Evolutionary conservation across 2,888 invertebrate species (phyloP).

Genomic region (Odontocerum albicorne): DNA sequence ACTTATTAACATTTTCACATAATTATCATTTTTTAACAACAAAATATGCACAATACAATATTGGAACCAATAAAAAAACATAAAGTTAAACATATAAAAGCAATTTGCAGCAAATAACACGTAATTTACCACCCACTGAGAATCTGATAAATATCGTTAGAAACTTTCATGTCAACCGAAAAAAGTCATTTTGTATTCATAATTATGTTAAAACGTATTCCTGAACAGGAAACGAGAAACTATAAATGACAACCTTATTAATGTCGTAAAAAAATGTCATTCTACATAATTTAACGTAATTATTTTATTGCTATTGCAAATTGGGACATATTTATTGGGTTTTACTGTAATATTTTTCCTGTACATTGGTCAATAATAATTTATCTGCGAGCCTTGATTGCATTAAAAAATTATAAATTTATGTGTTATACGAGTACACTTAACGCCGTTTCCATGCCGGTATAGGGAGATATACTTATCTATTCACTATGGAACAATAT

Average conservation of each 20-base stretch:
- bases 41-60: slow-evolving; percentile 10
- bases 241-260: slow-evolving; percentile 29
- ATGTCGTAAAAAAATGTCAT: slow-evolving; percentile 32
- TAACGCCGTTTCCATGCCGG: too few relatives aligned
- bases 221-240: slow-evolving; percentile 23
- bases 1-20: too few relatives aligned
- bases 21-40: too few relatives aligned
- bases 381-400: too few relatives aligned
- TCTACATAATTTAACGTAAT: slow-evolving; percentile 25
- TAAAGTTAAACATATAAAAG: slow-evolving; percentile 12
- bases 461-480: too few relatives aligned
- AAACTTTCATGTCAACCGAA: slow-evolving; percentile 19
- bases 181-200: slow-evolving; percentile 8
- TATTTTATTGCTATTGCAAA: slow-evolving; percentile 31
- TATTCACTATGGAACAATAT: too few relatives aligned
- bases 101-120: neutral
- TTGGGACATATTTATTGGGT: slow-evolving; percentile 35
- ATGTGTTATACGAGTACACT: too few relatives aligned
- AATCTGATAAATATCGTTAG: neutral
- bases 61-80: slow-evolving; percentile 7
- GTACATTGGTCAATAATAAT: too few relatives aligned
- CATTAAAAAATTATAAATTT: too few relatives aligned
- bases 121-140: slow-evolving; percentile 21
- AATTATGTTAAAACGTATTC: neutral
- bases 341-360: too few relatives aligned